Evolutionary conservation across 1,140 invertebrate species (phyloP).

Genomic region (Cyphomyrmex costatus): DNA sequence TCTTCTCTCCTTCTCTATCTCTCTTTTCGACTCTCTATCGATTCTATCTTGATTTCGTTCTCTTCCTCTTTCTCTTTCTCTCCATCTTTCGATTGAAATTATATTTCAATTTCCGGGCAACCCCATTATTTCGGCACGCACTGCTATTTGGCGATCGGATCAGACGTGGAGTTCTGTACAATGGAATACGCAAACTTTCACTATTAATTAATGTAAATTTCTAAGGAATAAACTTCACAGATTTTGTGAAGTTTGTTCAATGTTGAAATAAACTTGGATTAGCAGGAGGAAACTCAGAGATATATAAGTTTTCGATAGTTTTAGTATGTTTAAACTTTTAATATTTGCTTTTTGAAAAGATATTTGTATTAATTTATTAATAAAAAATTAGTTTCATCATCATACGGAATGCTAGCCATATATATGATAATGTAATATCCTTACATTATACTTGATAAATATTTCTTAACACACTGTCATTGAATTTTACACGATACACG

Average conservation of each 20-base stretch:
- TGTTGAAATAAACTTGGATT: slow-evolving; percentile 7
- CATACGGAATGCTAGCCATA: neutral
- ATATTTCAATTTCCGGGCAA: slow-evolving; percentile 72
- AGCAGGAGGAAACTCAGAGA: neutral
- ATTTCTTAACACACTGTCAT: neutral
- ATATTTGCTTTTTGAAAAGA: neutral
- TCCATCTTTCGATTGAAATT: slow-evolving; percentile 76
- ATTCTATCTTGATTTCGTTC: slow-evolving; percentile 16
- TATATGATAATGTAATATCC: neutral
- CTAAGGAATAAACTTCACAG: neutral
- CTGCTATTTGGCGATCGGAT: neutral
- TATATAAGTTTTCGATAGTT: neutral
- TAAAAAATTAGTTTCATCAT: neutral
- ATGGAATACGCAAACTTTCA: neutral
- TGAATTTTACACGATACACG: slow-evolving; percentile 12
- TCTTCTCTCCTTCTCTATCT: neutral
- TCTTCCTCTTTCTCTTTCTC: neutral
- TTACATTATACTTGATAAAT: neutral
- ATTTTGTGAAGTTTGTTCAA: slow-evolving; percentile 7
- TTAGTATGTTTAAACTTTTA: neutral
- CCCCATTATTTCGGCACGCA: slow-evolving; percentile 27
- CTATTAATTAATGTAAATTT: slow-evolving; percentile 14
- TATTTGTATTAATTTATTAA: neutral
- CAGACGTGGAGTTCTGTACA: neutral
- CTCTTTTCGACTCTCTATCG: neutral